Conservation (phyloP, 2,888 invertebrate species). For the Ecdyonurus torrentis region DNA sequence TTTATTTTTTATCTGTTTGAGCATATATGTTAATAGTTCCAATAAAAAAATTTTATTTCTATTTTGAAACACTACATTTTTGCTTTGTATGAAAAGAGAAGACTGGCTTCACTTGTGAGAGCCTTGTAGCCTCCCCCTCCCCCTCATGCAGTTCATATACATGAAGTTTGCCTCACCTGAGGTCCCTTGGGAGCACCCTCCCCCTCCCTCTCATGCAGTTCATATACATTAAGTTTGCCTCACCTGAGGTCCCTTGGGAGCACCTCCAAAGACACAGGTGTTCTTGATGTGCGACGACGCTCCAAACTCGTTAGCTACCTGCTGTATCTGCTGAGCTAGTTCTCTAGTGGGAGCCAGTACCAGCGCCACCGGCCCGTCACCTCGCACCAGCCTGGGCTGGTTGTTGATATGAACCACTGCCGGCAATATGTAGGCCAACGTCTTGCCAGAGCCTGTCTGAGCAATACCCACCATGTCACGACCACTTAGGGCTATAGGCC, state of each 20-base stretch:
- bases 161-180: too few relatives aligned
- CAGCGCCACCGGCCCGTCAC: constrained; percentile 86
- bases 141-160: too few relatives aligned
- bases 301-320: constrained; percentile 75
- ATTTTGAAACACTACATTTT: too few relatives aligned
- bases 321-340: constrained; percentile 76
- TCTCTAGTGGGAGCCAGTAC: constrained; percentile 82
- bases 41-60: too few relatives aligned
- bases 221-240: too few relatives aligned
- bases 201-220: too few relatives aligned
- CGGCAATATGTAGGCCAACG: constrained; percentile 75
- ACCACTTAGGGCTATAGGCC: constrained; percentile 74
- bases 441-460: constrained; percentile 70
- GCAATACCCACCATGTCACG: constrained; percentile 78
- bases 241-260: constrained; percentile 62
- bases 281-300: constrained; percentile 61
- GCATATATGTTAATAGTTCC: too few relatives aligned
- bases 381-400: constrained; percentile 66
- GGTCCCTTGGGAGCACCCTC: too few relatives aligned
- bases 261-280: constrained; percentile 81
- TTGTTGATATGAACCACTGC: constrained; percentile 90
- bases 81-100: too few relatives aligned
- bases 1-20: too few relatives aligned
- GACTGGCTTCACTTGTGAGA: too few relatives aligned
- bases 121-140: too few relatives aligned